Evolutionary conservation across 37 sponge, comb jelly and placozoan species (phyloP).

Genomic region (Eunapius fragilis): DNA sequence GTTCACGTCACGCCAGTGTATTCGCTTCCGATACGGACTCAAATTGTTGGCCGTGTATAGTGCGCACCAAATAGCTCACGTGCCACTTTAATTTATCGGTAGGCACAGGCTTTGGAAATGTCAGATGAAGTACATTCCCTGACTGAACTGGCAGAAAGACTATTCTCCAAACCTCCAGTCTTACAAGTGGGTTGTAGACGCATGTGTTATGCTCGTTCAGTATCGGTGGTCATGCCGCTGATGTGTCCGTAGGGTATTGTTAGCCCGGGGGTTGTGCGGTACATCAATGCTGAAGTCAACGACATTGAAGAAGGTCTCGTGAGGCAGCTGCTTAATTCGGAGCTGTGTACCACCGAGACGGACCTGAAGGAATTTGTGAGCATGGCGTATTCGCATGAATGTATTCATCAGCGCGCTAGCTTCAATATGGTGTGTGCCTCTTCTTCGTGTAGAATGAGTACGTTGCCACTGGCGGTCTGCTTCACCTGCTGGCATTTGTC

Average conservation of each 20-base stretch:
- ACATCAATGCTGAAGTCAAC: conserved; percentile 26
- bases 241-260: too few relatives aligned
- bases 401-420: too few relatives aligned
- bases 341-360: conserved; percentile 21
- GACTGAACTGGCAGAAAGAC: conserved; percentile 30
- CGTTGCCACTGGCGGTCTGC: conserved; percentile 47
- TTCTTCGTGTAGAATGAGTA: conserved; percentile 10
- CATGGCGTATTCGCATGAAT: too few relatives aligned
- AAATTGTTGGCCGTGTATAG: too few relatives aligned
- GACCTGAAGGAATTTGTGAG: conserved; percentile 52
- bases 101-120: neutral
- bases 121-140: conserved; percentile 18
- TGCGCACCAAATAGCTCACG: too few relatives aligned
- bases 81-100: too few relatives aligned
- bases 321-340: conserved; percentile 18
- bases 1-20: too few relatives aligned
- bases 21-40: too few relatives aligned
- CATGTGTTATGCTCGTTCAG: conserved; percentile 8
- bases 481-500: conserved; percentile 66
- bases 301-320: conserved; percentile 26
- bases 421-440: neutral
- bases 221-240: too few relatives aligned
- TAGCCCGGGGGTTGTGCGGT: neutral
- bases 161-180: conserved; percentile 45
- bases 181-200: conserved; percentile 16